phyloP scores from a whole-genome alignment of 2,888 invertebrate species.

The Protonemura montana region DNA sequence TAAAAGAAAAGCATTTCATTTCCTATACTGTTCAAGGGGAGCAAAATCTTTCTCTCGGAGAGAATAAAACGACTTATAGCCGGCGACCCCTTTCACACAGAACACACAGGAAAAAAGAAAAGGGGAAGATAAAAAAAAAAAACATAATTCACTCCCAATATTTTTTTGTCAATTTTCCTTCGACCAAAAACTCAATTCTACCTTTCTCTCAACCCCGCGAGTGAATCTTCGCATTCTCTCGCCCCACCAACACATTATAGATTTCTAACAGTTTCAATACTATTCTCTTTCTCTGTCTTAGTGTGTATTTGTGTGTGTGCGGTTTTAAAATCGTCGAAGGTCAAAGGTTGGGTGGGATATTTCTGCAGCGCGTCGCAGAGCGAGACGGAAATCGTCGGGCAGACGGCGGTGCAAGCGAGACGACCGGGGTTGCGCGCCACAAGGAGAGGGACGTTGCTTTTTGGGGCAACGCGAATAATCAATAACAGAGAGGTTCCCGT shows the following conservation, averaged over 20 bases:
- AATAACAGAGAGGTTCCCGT: neutral
- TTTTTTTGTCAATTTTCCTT: neutral
- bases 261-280: too few species aligned
- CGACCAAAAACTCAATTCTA: neutral
- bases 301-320: too few species aligned
- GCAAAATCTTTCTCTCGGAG: neutral
- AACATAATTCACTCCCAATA: neutral
- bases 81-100: neutral
- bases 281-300: too few species aligned
- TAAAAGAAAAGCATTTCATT: slow-evolving; percentile 4
- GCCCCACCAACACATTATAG: neutral
- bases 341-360: neutral
- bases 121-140: neutral
- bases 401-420: neutral
- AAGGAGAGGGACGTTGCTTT: neutral
- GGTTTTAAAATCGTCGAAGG: neutral
- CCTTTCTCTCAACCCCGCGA: neutral
- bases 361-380: neutral
- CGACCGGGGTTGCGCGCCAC: neutral
- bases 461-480: neutral
- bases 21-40: neutral
- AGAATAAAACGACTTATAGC: neutral
- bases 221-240: neutral
- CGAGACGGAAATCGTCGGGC: neutral
- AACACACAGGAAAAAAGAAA: neutral